Percentiles rank a stretch among this genome's conserved stretches.
Evolutionary conservation across 2,113 vertebrate species (phyloP).

Genomic region (Phainopepla nitens): DNA sequence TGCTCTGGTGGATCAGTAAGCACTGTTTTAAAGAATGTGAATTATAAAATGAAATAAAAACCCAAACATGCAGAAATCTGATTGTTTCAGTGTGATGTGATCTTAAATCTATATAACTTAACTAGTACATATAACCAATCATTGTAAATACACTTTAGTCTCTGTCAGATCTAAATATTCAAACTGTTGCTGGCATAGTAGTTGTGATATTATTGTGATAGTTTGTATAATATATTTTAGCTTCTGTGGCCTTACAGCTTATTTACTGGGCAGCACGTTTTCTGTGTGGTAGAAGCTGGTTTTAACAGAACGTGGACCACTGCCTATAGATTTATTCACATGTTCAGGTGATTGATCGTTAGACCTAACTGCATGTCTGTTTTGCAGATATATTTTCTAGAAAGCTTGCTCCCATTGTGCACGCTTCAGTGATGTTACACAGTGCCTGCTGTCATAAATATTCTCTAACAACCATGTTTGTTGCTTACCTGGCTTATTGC

Average conservation of each 20-base stretch:
- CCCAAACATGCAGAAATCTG: not conserved
- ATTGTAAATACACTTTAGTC: not conserved
- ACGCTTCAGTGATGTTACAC: conserved; percentile 52
- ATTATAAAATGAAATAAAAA: not conserved
- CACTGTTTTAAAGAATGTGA: not conserved
- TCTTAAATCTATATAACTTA: not conserved
- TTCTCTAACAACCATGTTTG: conserved; percentile 40
- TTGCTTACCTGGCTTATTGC: conserved; percentile 63
- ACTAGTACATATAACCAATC: not conserved
- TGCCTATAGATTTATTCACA: conserved; percentile 42
- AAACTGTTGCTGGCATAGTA: not conserved
- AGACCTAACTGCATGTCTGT: conserved; percentile 53
- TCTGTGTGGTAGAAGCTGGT: not conserved
- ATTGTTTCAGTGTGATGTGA: not conserved
- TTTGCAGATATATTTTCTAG: conserved; percentile 46
- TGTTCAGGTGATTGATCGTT: conserved; percentile 60
- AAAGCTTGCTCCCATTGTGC: conserved; percentile 43
- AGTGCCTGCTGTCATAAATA: conserved; percentile 57
- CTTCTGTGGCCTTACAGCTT: not conserved
- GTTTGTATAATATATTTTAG: not conserved
- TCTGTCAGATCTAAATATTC: not conserved
- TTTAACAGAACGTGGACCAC: conserved; percentile 24
- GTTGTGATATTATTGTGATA: not conserved
- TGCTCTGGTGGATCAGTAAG: conserved; percentile 20
- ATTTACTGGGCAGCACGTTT: not conserved